These are phyloP conservation scores for Adrianichthys oophorus DNA, from an alignment of 2,797 vertebrate species.

Conservation along the genomic window DNA sequence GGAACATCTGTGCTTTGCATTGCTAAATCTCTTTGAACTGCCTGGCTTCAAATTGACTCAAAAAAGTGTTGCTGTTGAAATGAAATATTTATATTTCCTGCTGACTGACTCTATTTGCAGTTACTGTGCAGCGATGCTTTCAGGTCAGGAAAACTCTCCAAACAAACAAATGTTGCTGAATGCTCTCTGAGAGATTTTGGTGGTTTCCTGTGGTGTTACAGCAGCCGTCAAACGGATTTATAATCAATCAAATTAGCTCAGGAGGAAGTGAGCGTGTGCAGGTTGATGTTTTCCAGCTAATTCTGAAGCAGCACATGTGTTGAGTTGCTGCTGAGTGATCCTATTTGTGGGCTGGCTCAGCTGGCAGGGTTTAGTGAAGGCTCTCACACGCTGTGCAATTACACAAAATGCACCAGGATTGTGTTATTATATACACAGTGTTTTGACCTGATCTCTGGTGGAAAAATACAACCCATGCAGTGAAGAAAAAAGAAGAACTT, in stretches of 20 bases:
- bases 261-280: no score
- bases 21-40: background rate
- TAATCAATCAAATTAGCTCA: constrained; percentile 2
- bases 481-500: no score
- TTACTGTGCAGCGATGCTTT: background rate
- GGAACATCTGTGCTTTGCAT: constrained; percentile 4
- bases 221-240: constrained; percentile 32
- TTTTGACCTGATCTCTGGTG: no score
- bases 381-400: no score
- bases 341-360: no score
- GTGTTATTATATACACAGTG: no score
- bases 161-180: constrained; percentile 10
- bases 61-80: background rate
- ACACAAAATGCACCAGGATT: no score
- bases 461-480: no score
- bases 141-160: background rate
- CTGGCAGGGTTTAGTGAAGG: no score
- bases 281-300: constrained; percentile 1
- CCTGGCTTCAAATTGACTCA: constrained; percentile 7
- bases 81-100: constrained; percentile 18
- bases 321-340: no score
- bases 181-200: constrained; percentile 3
- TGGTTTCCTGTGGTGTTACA: constrained; percentile 26
- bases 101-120: constrained; percentile 13
- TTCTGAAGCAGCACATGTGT: background rate